phyloP scores from a whole-genome alignment of 2,797 vertebrate species.

The Rhynchotus rufescens region DNA sequence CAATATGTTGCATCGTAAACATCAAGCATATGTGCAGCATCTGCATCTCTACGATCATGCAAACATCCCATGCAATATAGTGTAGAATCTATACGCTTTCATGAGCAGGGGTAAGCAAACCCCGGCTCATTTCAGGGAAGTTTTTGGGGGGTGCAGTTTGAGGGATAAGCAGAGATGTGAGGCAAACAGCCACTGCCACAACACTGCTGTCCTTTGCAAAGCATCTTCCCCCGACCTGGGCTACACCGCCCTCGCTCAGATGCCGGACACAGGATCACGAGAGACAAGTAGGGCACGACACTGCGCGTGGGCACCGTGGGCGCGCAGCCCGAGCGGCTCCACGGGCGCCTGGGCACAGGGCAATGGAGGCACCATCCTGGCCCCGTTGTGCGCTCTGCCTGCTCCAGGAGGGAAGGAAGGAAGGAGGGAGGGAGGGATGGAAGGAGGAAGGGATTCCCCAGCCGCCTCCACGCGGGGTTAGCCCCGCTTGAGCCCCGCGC shows the following conservation, averaged over 20 bases:
- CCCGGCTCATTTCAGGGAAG: background rate
- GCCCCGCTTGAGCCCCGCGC: background rate
- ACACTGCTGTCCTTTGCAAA: background rate
- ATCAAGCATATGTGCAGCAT: background rate
- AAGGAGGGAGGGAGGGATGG: background rate
- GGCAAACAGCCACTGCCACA: background rate
- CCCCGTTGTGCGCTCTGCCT: background rate
- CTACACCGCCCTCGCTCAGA: background rate
- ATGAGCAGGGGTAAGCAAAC: slow-evolving; percentile 6
- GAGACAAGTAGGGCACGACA: background rate
- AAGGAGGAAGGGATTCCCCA: slow-evolving; percentile 50
- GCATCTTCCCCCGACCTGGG: background rate
- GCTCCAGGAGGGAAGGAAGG: background rate
- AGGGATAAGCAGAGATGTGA: background rate
- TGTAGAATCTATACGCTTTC: background rate
- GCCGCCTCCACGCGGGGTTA: slow-evolving; percentile 22
- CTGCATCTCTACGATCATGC: background rate
- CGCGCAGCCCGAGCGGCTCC: background rate
- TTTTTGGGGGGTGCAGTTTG: background rate
- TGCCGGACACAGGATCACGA: background rate
- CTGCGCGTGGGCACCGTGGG: background rate
- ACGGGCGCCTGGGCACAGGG: background rate
- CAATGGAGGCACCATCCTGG: background rate
- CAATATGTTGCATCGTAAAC: background rate
- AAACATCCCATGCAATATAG: background rate